Conservation (phyloP, 2,797 vertebrate species). For the Ceyx erithaca region DNA sequence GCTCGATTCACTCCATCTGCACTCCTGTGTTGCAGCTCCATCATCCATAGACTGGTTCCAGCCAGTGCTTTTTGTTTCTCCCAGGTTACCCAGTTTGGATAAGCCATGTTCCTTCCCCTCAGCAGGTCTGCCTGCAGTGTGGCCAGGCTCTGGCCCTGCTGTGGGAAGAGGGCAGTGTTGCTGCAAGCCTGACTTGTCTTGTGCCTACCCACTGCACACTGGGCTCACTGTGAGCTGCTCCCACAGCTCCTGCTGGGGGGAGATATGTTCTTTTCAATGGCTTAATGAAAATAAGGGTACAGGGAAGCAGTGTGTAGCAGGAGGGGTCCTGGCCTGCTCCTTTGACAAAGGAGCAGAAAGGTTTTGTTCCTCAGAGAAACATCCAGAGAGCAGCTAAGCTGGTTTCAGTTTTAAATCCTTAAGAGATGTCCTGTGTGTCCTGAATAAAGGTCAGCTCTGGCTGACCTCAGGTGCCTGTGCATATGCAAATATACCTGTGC, state of each 20-base stretch:
- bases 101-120: fast-evolving
- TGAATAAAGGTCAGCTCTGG: neutral
- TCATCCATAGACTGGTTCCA: neutral
- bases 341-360: neutral
- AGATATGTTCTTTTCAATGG: neutral
- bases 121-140: fast-evolving
- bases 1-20: neutral
- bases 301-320: neutral
- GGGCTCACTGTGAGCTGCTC: neutral
- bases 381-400: neutral
- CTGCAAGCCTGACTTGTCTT: neutral
- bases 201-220: neutral
- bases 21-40: neutral
- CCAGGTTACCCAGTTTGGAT: neutral
- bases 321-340: neutral
- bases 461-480: neutral
- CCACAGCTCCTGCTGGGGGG: neutral
- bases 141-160: neutral
- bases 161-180: neutral
- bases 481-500: neutral
- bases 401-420: neutral
- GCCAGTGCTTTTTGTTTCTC: neutral
- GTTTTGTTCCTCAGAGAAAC: neutral
- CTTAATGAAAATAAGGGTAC: neutral
- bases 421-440: no score